A percentile compares a stretch with the other conserved stretches of the same genome.
Evolutionary conservation across 2,113 vertebrate genomes (phyloP).

Genomic region (Periophthalmus modestus): DNA sequence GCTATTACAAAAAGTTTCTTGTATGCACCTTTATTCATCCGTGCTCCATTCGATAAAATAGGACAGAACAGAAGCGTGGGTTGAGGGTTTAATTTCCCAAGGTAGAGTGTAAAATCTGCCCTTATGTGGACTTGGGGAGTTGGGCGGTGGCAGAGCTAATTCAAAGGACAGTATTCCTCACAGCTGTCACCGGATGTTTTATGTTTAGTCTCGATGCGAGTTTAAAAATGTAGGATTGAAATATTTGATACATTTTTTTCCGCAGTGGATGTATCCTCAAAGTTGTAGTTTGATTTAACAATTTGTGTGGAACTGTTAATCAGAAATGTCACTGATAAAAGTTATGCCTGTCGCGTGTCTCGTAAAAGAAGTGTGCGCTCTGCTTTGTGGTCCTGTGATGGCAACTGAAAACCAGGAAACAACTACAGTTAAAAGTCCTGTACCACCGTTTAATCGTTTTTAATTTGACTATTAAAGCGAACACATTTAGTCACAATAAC

Average conservation of each 20-base stretch:
- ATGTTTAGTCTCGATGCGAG: not conserved
- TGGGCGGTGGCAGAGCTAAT: not conserved
- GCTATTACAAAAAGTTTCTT: too few species aligned
- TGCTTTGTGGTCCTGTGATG: not conserved
- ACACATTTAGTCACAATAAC: too few species aligned
- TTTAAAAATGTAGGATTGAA: not conserved
- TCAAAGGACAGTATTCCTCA: not conserved
- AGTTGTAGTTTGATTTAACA: not conserved
- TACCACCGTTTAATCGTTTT: too few species aligned
- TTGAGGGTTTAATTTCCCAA: conserved; percentile 31
- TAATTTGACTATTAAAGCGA: too few species aligned
- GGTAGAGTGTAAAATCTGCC: conserved; percentile 7
- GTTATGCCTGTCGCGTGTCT: conserved; percentile 14
- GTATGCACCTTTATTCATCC: too few species aligned
- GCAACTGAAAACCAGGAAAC: not conserved
- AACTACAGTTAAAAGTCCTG: not conserved
- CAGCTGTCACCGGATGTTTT: not conserved
- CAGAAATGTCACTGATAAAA: conserved; percentile 6
- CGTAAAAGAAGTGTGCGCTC: conserved; percentile 21
- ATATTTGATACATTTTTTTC: not conserved
- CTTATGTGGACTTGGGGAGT: not conserved
- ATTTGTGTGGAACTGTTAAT: conserved; percentile 4
- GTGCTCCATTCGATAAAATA: not conserved
- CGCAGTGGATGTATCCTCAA: not conserved
- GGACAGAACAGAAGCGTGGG: conserved; percentile 42